phyloP scores from a whole-genome alignment of 1,140 invertebrate species.

The Yoshiicerus persimilis region DNA sequence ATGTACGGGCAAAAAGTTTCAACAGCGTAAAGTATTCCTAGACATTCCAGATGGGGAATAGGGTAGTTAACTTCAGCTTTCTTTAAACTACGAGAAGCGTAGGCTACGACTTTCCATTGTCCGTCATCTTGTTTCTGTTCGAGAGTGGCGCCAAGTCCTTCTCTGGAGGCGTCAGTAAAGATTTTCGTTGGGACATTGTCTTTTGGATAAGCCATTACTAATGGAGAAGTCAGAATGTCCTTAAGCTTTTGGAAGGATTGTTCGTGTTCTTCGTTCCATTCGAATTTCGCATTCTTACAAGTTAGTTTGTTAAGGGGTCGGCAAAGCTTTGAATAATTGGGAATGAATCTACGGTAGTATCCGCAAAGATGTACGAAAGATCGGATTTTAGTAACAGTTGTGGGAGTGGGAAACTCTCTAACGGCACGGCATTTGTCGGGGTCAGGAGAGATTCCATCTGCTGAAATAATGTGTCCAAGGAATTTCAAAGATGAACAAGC shows the following conservation, averaged over 20 bases:
- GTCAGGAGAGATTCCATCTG: slow-evolving; percentile 52
- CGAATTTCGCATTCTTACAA: not conserved
- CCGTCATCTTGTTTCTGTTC: slow-evolving; percentile 36
- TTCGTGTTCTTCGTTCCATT: not conserved
- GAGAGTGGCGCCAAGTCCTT: not conserved
- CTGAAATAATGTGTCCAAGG: slow-evolving; percentile 53
- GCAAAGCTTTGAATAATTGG: not conserved
- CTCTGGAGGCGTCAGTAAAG: not conserved
- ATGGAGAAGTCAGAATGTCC: not conserved
- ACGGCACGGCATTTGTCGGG: slow-evolving; percentile 28
- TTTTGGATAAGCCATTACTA: slow-evolving; percentile 29
- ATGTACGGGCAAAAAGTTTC: slow-evolving; percentile 54
- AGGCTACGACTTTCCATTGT: slow-evolving; percentile 53
- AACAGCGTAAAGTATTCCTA: slow-evolving; percentile 54
- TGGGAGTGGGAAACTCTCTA: slow-evolving; percentile 6
- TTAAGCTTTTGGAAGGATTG: slow-evolving; percentile 14
- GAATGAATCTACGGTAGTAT: slow-evolving; percentile 24
- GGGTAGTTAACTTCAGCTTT: slow-evolving; percentile 53
- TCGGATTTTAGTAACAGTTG: not conserved
- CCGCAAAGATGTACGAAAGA: slow-evolving; percentile 22
- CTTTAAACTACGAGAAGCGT: slow-evolving; percentile 53
- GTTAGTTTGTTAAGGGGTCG: slow-evolving; percentile 46
- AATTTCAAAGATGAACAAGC: slow-evolving; percentile 51
- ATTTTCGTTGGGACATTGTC: not conserved
- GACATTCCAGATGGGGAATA: slow-evolving; percentile 54